phyloP scores from a whole-genome alignment of 2,888 invertebrate genomes.

The Dynastes maya region DNA sequence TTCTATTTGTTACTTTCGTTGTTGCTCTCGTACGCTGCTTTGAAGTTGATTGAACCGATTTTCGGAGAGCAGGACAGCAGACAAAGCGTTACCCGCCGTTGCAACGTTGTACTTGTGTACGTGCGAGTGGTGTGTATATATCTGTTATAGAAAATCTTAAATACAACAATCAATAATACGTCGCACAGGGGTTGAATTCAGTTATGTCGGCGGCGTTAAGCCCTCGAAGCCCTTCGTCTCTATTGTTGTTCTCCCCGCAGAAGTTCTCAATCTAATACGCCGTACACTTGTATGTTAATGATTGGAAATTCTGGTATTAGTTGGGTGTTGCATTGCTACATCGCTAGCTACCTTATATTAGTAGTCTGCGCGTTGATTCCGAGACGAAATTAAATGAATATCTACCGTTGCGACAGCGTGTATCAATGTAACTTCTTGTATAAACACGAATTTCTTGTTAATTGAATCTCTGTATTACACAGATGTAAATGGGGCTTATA shows the following conservation, averaged over 20 bases:
- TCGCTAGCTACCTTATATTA: conserved; percentile 15
- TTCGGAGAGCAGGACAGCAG: neutral
- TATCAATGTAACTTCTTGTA: conserved; percentile 18
- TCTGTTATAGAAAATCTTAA: conserved; percentile 44
- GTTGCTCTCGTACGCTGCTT: conserved; percentile 1
- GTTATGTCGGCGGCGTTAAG: conserved; percentile 37
- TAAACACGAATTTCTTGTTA: conserved; percentile 7
- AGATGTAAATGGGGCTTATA: neutral
- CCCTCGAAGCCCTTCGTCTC: conserved; percentile 51
- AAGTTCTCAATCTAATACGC: conserved; percentile 51
- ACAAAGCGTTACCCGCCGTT: neutral
- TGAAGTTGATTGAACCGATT: conserved; percentile 41
- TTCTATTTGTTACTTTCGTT: conserved; percentile 25
- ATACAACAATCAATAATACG: conserved; percentile 46
- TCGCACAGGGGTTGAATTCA: conserved; percentile 40
- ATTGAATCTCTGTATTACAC: neutral
- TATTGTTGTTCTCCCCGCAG: conserved; percentile 51
- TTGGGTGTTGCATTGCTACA: conserved; percentile 1
- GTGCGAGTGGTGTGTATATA: conserved; percentile 1
- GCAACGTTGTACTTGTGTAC: conserved; percentile 4
- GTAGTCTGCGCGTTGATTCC: conserved; percentile 7
- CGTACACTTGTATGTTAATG: conserved; percentile 52
- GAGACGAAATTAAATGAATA: conserved; percentile 31
- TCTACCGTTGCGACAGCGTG: neutral
- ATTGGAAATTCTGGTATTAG: conserved; percentile 44